A percentile compares a stretch with the other conserved stretches of the same genome.
phyloP scores from a whole-genome alignment of 2,113 vertebrate genomes.

The Isichthys henryi region DNA sequence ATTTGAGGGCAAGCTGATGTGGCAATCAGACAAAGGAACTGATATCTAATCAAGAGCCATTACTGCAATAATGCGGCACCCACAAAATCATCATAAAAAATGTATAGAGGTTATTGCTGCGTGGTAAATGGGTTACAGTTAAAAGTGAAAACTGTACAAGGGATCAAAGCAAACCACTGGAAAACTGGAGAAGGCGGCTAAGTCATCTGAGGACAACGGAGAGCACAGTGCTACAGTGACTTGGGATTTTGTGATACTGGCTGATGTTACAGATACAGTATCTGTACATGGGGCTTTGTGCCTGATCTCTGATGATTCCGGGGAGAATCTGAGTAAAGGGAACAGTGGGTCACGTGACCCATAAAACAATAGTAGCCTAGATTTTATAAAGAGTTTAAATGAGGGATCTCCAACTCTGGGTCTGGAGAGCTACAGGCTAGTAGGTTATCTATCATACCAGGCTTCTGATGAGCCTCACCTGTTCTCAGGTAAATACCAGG shows the following conservation, averaged over 20 bases:
- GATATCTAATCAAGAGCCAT: background rate
- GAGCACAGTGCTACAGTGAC: background rate
- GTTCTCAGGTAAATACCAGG: no score
- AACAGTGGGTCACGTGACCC: background rate
- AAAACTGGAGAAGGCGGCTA: background rate
- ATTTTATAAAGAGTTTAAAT: background rate
- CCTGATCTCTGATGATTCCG: background rate
- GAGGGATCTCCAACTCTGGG: no score
- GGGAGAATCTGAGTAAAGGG: background rate
- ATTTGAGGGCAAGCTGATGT: background rate
- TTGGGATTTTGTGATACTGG: background rate
- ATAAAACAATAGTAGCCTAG: background rate
- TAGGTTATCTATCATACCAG: no score
- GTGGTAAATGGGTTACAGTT: background rate
- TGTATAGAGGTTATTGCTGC: background rate
- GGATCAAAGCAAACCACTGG: background rate
- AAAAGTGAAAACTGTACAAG: background rate
- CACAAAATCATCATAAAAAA: background rate
- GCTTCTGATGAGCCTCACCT: no score
- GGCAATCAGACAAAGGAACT: background rate
- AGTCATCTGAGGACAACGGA: background rate
- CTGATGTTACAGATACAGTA: background rate
- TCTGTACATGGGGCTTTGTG: background rate
- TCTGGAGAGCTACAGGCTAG: no score
- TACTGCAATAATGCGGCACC: background rate